A percentile compares a stretch with the other conserved stretches of the same genome.
Evolutionary conservation across 2,888 invertebrate species (phyloP).

Genomic region (Therioaphis trifolii): DNA sequence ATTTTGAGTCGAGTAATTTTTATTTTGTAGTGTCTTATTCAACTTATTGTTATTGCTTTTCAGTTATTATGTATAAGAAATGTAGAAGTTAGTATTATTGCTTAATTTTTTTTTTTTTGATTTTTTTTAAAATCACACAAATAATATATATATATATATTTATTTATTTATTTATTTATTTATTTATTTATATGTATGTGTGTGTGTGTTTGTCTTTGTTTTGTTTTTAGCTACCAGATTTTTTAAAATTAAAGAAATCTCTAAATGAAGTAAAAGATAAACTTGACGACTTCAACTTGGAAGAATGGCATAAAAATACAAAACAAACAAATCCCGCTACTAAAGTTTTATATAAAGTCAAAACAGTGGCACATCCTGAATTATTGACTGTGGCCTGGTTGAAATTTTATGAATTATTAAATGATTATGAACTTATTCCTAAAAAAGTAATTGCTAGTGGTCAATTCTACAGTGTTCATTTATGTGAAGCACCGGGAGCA

Average conservation of each 20-base stretch:
- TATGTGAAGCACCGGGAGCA: conserved; percentile 97
- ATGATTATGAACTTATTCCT: conserved; percentile 74
- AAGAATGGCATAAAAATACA: conserved; percentile 88
- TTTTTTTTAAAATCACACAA: too few relatives aligned
- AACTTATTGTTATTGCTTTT: too few relatives aligned
- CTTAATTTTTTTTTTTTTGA: too few relatives aligned
- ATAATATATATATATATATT: too few relatives aligned
- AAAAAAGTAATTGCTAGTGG: conserved; percentile 69
- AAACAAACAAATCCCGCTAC: conserved; percentile 80
- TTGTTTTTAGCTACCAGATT: conserved; percentile 58
- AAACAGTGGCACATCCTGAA: conserved; percentile 75
- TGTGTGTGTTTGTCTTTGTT: too few relatives aligned
- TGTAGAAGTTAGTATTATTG: too few relatives aligned
- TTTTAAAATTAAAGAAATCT: conserved; percentile 73
- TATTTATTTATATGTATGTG: too few relatives aligned
- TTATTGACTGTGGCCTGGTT: conserved; percentile 89
- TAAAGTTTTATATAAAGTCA: conserved; percentile 71
- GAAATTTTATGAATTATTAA: conserved; percentile 88
- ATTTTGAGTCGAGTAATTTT: too few relatives aligned
- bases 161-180: too few relatives aligned
- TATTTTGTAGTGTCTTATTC: too few relatives aligned
- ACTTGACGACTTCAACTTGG: conserved; percentile 81
- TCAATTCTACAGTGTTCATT: conserved; percentile 79
- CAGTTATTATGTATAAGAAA: too few relatives aligned
- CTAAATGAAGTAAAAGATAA: conserved; percentile 83